Conservation (phyloP, 2,113 vertebrate species). For the Herpailurus yagouaroundi region DNA sequence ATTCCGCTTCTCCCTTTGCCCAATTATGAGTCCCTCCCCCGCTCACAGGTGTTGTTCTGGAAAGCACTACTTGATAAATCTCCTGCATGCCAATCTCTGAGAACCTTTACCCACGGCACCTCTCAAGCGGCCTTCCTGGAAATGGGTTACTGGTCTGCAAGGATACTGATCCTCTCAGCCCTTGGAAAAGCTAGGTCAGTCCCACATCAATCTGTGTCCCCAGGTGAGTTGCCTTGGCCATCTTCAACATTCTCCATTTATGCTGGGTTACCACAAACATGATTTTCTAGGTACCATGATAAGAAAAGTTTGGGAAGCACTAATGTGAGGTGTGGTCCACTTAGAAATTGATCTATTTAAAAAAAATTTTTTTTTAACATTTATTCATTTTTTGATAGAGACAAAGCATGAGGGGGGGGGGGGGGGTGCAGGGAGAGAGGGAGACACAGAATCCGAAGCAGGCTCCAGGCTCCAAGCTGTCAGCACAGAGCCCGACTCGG, state of each 20-base stretch:
- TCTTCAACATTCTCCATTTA: not conserved
- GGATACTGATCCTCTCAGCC: not conserved
- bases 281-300: not conserved
- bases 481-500: too few relatives aligned
- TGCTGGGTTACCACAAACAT: not conserved
- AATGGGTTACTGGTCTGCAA: not conserved
- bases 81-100: fast-evolving
- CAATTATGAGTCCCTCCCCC: not conserved
- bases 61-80: not conserved
- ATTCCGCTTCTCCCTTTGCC: not conserved
- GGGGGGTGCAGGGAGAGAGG: too few relatives aligned
- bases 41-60: not conserved
- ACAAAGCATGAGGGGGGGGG: too few relatives aligned
- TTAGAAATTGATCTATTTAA: not conserved
- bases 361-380: too few relatives aligned
- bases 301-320: not conserved
- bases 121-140: not conserved
- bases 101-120: fast-evolving
- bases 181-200: not conserved
- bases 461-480: too few relatives aligned
- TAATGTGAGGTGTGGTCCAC: not conserved
- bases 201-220: fast-evolving
- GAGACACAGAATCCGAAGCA: too few relatives aligned
- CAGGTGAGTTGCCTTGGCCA: not conserved
- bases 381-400: too few relatives aligned